Evolutionary conservation across 2,113 vertebrate genomes (phyloP), one percentile per base, ranked within the genome.

Genomic region (Pteruthius melanotis): DNA sequence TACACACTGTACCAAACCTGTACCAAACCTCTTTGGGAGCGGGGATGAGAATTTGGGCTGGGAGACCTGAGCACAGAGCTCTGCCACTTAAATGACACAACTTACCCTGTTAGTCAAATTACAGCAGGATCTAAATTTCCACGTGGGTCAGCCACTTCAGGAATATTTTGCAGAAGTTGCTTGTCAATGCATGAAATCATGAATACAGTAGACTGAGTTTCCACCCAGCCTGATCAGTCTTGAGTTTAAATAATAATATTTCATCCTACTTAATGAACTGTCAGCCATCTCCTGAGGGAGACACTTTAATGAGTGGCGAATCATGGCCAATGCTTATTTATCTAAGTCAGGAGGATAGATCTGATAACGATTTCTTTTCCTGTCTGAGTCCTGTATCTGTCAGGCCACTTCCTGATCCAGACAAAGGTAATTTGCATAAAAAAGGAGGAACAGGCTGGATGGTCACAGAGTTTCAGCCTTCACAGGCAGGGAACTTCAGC

Each of bases 191-290:
- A 79, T 45, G n/a, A 95, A 91, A 79, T 87, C 93, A 64, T 39
- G 68, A 90, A 70, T 86, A 92, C 69, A 87, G 83, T 81, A 93
- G 83, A 39, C 72, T 87, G 92, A 94, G 56, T 79, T 94, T 97
- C 61, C 74, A 95, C 77, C 69, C 74, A 79, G 81, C 61, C 81
- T 89, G 83, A 93, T 89, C 89, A 93, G 89, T 95, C 83, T 84
- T 33, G 65, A 93, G 87, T 82, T 97, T 96, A 97, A 95, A 95
- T 95, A 95, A 95, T 93, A 95, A 96, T 80, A 95, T 93, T 95
- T 97, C 94, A 93, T 95, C 87, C 95, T 94, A 76, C 60, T 95
- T 97, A 97, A 96, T 96, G 96, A 97, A 96, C 93, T 96, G 95
- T 94, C 96, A 96, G 87, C 81, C 87, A 64, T 94, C 95, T 97